A percentile compares a stretch with the other conserved stretches of the same genome.
phyloP scores from a whole-genome alignment of 2,888 invertebrate genomes.

The Poecilobothrus nobilitatus region DNA sequence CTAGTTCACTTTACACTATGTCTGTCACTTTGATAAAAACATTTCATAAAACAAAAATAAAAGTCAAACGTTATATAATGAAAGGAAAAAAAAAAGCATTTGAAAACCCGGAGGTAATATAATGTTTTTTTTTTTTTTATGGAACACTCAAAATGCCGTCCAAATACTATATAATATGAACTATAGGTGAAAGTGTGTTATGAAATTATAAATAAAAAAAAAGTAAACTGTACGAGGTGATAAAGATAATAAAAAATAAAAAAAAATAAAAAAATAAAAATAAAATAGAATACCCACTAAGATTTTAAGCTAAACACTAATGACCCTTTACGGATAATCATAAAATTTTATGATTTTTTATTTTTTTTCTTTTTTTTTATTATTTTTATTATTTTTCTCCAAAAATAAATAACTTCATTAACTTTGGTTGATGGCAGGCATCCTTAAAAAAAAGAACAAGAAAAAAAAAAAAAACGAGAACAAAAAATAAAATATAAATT shows the following conservation, averaged over 20 bases:
- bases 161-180: background rate
- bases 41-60: no score
- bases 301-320: background rate
- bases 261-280: background rate
- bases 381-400: no score
- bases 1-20: no score
- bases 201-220: background rate
- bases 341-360: background rate
- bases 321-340: background rate
- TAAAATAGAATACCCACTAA: background rate
- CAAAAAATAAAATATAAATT: no score
- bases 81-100: no score
- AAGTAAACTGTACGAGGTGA: background rate
- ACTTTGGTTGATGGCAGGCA: background rate
- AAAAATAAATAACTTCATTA: slow-evolving; percentile 4
- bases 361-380: background rate
- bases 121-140: no score
- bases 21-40: no score
- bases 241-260: background rate
- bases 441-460: background rate
- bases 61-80: no score
- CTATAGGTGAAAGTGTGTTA: background rate
- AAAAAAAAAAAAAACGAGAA: no score
- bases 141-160: no score
- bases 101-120: no score